A percentile compares a stretch with the other conserved stretches of the same genome.
phyloP scores from a whole-genome alignment of 2,113 vertebrate genomes.

The Chascanopsetta lugubris region DNA sequence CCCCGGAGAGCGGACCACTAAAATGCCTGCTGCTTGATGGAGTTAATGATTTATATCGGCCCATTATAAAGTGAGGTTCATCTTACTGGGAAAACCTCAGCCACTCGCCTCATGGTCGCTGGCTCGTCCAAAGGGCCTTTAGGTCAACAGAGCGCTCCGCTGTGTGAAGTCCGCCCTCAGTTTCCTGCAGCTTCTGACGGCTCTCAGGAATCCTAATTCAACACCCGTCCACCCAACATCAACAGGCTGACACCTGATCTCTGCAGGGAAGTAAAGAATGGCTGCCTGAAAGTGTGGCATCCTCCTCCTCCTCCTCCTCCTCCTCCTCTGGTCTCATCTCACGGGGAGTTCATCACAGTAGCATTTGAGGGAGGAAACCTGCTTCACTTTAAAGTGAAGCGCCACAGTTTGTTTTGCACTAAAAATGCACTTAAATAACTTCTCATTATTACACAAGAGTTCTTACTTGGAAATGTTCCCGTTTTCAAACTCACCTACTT shows the following conservation, averaged over 20 bases:
- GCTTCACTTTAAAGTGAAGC: no score
- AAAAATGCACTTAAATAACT: no score
- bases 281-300: not conserved
- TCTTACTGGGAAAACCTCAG: slow-evolving; percentile 33
- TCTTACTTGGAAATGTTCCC: no score
- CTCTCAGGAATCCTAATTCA: not conserved
- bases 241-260: not conserved
- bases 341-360: slow-evolving; percentile 20
- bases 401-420: no score
- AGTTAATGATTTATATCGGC: slow-evolving; percentile 80
- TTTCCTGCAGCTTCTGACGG: slow-evolving; percentile 10
- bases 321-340: slow-evolving; percentile 39
- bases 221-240: not conserved
- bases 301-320: slow-evolving; percentile 28
- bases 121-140: slow-evolving; percentile 22
- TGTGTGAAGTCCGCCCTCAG: slow-evolving; percentile 4
- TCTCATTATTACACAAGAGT: no score
- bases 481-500: no score
- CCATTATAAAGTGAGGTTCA: slow-evolving; percentile 59
- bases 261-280: not conserved
- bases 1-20: slow-evolving; percentile 47
- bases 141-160: slow-evolving; percentile 30
- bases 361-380: no score
- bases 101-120: slow-evolving; percentile 40
- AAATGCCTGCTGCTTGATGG: slow-evolving; percentile 64